phyloP scores from a whole-genome alignment of 92 coral and sea anemone genomes.

The Siderastrea radians region DNA sequence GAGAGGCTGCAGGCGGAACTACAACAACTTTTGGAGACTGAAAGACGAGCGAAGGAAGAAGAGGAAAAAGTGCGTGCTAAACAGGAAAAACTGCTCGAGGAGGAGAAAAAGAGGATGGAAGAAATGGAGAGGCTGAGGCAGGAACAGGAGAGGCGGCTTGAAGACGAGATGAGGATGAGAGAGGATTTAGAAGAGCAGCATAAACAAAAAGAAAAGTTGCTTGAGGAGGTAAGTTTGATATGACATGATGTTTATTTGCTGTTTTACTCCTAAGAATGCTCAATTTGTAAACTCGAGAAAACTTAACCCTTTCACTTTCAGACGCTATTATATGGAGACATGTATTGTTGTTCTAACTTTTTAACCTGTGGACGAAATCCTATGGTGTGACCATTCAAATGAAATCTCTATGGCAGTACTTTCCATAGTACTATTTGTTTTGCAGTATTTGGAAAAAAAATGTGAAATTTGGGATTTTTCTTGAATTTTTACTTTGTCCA shows the following conservation, averaged over 20 bases:
- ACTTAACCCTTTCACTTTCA: no score
- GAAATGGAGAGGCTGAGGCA: conserved; percentile 81
- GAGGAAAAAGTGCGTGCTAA: conserved; percentile 85
- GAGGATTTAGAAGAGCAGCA: conserved; percentile 93
- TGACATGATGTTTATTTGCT: not conserved
- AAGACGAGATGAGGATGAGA: conserved; percentile 86
- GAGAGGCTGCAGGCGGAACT: conserved; percentile 88
- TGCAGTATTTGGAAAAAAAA: no score
- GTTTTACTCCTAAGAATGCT: no score
- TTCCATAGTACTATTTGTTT: no score
- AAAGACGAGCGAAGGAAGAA: conserved; percentile 89
- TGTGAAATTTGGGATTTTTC: no score
- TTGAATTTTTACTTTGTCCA: no score
- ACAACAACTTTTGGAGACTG: conserved; percentile 81
- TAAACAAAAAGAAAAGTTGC: conserved; percentile 85
- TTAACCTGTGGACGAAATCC: no score
- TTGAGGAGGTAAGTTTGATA: conserved; percentile 82
- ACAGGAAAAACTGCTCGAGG: conserved; percentile 83
- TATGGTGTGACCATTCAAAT: no score
- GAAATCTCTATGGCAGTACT: no score
- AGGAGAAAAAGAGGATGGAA: conserved; percentile 81
- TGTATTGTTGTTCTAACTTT: no score
- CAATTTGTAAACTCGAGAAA: no score
- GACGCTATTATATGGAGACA: no score
- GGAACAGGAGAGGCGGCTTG: conserved; percentile 81